A percentile compares a stretch with the other conserved stretches of the same genome.
Evolutionary conservation across 2,888 invertebrate species (phyloP).

Genomic region (Synanthedon myopaeformis): DNA sequence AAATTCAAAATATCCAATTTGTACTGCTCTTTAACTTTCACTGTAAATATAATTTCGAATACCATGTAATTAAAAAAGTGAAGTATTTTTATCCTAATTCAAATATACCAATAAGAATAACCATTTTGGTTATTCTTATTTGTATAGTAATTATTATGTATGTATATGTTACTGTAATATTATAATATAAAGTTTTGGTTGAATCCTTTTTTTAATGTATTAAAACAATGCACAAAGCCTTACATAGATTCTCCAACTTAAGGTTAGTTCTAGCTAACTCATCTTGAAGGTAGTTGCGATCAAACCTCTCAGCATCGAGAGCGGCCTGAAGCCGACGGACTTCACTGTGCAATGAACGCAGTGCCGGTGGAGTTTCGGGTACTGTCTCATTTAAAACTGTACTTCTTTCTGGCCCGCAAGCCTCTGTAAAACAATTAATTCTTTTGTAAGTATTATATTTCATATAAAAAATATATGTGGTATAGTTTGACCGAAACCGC

Average conservation of each 20-base stretch:
- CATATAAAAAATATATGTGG: neutral
- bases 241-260: conserved; percentile 66
- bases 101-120: conserved; percentile 3
- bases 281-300: conserved; percentile 72
- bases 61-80: neutral
- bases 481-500: too few relatives aligned
- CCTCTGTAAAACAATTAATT: conserved; percentile 25
- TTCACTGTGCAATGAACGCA: conserved; percentile 50
- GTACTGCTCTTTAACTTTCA: conserved; percentile 51
- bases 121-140: neutral
- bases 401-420: conserved; percentile 39
- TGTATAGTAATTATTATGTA: too few relatives aligned
- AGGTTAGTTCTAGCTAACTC: conserved; percentile 67
- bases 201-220: too few relatives aligned
- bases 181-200: too few relatives aligned
- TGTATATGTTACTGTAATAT: too few relatives aligned
- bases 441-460: neutral
- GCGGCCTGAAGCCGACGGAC: conserved; percentile 68
- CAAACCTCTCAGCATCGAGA: conserved; percentile 73
- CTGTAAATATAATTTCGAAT: conserved; percentile 19
- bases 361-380: conserved; percentile 48
- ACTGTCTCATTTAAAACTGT: conserved; percentile 16
- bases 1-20: conserved; percentile 46
- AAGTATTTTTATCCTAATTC: conserved; percentile 4
- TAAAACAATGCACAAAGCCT: conserved; percentile 8